A percentile compares a stretch with the other conserved stretches of the same genome.
phyloP scores from a whole-genome alignment of 2,113 vertebrate species.

The Xiphophorus maculatus region DNA sequence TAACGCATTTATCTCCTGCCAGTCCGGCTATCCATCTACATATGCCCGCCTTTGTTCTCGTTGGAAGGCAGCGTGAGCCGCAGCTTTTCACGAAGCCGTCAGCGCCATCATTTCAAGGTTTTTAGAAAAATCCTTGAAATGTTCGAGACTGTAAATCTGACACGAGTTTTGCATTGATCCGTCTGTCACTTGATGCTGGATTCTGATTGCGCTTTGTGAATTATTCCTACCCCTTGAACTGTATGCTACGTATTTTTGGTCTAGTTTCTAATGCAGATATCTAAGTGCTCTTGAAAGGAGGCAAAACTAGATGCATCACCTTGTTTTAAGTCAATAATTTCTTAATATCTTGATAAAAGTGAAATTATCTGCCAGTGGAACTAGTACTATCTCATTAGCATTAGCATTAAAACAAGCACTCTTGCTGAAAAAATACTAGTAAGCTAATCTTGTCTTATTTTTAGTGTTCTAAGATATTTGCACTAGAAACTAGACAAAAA shows the following conservation, averaged over 20 bases:
- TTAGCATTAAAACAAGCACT: too few species aligned
- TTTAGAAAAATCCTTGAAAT: conserved; percentile 45
- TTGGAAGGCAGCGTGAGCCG: conserved; percentile 13
- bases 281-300: too few species aligned
- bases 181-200: conserved; percentile 5
- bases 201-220: background rate
- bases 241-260: background rate
- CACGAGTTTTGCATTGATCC: conserved; percentile 30
- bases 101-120: conserved; percentile 33
- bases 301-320: too few species aligned
- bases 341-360: too few species aligned
- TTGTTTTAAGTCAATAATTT: too few species aligned
- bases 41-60: conserved; percentile 32
- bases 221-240: background rate
- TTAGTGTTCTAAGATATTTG: too few species aligned
- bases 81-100: conserved; percentile 21
- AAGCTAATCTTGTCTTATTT: too few species aligned
- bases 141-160: conserved; percentile 31
- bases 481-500: too few species aligned
- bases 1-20: conserved; percentile 48
- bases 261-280: too few species aligned
- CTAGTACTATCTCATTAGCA: too few species aligned
- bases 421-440: too few species aligned
- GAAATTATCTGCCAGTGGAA: too few species aligned
- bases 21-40: conserved; percentile 32